A percentile compares a stretch with the other conserved stretches of the same genome.
These are phyloP conservation scores for Oryzias dopingdopingensis DNA, from an alignment of 2,797 vertebrate genomes.

Conservation along the genomic window DNA sequence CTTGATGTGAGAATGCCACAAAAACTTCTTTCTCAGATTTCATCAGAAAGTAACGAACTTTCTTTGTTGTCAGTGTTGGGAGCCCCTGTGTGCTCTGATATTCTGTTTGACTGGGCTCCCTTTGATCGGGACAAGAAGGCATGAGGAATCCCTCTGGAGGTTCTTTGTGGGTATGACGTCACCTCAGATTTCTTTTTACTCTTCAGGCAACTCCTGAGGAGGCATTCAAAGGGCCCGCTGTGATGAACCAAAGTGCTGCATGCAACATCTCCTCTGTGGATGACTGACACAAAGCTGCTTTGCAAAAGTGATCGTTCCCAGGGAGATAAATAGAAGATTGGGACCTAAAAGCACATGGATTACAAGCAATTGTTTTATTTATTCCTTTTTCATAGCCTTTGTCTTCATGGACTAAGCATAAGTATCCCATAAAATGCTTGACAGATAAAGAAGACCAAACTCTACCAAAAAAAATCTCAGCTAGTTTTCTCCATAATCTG, in stretches of 20 bases:
- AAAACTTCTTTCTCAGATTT: conserved; percentile 43
- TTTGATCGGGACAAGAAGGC: conserved; percentile 72
- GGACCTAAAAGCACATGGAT: conserved; percentile 22
- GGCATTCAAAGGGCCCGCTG: conserved; percentile 53
- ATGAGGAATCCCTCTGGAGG: conserved; percentile 66
- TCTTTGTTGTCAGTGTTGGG: conserved; percentile 53
- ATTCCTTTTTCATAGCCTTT: conserved; percentile 48
- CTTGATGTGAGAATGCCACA: conserved; percentile 50
- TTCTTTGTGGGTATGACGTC: conserved; percentile 65
- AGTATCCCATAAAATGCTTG: conserved; percentile 28
- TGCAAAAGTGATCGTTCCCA: conserved; percentile 15
- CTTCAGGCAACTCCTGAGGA: conserved; percentile 50
- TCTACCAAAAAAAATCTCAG: conserved; percentile 24
- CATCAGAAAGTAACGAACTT: conserved; percentile 50
- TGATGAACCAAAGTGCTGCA: conserved; percentile 54
- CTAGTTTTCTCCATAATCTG: conserved; percentile 28
- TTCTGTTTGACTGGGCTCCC: conserved; percentile 68
- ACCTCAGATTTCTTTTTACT: conserved; percentile 53
- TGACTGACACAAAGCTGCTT: conserved; percentile 21
- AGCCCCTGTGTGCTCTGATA: conserved; percentile 59
- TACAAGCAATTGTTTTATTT: conserved; percentile 51
- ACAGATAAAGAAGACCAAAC: conserved; percentile 21
- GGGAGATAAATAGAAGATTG: conserved; percentile 21
- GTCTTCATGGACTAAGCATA: conserved; percentile 36
- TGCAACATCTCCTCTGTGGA: conserved; percentile 40